Evolutionary conservation across 2,113 vertebrate species (phyloP), one percentile per base, ranked within the genome.

Genomic region (Plecturocebus donacophilus): DNA sequence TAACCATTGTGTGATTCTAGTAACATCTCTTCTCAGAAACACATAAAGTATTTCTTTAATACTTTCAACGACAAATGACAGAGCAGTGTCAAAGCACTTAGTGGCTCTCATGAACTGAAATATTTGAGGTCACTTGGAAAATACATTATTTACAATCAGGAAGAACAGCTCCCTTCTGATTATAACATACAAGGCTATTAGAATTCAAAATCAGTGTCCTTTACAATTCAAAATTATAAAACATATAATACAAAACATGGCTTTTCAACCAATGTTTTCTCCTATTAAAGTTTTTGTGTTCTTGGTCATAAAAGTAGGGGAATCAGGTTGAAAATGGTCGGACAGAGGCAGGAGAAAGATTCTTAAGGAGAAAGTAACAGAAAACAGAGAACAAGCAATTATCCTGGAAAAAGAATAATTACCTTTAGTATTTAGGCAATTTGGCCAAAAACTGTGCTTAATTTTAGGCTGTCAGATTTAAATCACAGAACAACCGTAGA

Each of bases 171-270:
- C 9, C 30, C 10, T 68, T 84, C 4, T 87, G 27, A 86, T 87
- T 66, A 61, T 27, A 84, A 73, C 38, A 58, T 3, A 70, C 20
- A 86, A 32, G 0, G 1, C 5, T 96, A 17, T 35, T 64, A 52
- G 20, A 64, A 87, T 35, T 87, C 21, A 71, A 70, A 95, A 70
- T 54, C 45, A 79, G 17, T 70, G 8, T 27, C 25, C n/a, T 86
- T 87, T 35, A 86, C 8, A 87, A 56, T 40, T 89, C n/a, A 86
- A 86, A 97, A 83, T 42, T 87, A 5, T 21, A 87, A 96, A 83
- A 47, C 5, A 75, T 1, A 3, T 40, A 42, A 17, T 8, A 80
- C 27, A 64, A 10, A 70, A 13, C 42, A 52, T 14, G 6, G 42
- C 12, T 81, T 92, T 95, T 40, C 92, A 87, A 40, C 0, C 30